Evolutionary conservation across 2,113 vertebrate genomes (phyloP), one percentile per base, ranked within the genome.

Genomic region (Empidonax alnorum): DNA sequence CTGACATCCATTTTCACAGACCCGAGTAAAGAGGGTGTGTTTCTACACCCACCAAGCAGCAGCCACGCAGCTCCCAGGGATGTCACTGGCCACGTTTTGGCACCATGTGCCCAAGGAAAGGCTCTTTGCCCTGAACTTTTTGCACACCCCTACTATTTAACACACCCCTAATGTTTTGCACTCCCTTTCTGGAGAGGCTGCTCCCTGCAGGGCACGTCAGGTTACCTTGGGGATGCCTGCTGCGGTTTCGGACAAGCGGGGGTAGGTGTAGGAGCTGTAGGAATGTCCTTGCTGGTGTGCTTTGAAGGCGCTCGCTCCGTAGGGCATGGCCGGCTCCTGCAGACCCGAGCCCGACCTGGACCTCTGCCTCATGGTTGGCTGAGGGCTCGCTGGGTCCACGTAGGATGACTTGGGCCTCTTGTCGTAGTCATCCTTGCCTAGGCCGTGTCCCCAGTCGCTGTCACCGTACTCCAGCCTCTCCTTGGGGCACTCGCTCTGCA

Each of bases 211-310:
- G 30, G 35, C 42, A 30, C 5, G 16, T 3, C 9, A 59, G 10
- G 0, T 98, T 99, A 99, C 99, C 99, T 99, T 99, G 95, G 98
- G 94, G 83, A 99, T 76, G 94, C 98, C 98, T 91, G 99, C 98
- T 35, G 98, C 97, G 0, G 97, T 98, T 98, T 99, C 99, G 0
- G 99, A 99, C 94, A 99, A 97, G 84, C 99, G 99, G 22, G 99
- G 99, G 96, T 99, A 99, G 73, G 99, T 99, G 97, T 99, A 99
- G 75, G 99, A 99, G 97, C 98, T 99, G 98, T 99, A 99, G 0
- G 99, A 97, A 80, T 99, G 98, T 71, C 99, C 99, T 86, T 99
- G 99, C 66, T 98, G 97, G 63, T 98, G 98, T 74, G 98, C 98
- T 98, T 98, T 99, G 96, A 99, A 99, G 78, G 98, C 98, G 52